These are phyloP conservation scores for Amblyraja radiata DNA, from an alignment of 2,797 vertebrate genomes.

Conservation along the genomic window DNA sequence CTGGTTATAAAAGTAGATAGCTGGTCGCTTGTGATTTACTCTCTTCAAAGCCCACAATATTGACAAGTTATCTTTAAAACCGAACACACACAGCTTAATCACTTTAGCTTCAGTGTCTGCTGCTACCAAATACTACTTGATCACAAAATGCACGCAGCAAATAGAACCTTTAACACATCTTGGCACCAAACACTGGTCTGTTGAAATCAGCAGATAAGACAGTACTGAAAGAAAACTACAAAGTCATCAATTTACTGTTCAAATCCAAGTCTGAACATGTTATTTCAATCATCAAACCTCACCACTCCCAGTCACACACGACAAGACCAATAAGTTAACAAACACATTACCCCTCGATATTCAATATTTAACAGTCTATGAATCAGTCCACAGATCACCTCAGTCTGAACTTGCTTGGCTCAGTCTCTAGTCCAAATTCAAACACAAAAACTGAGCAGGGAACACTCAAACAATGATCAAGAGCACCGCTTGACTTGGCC, in stretches of 20 bases:
- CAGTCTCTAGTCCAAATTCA: too few species aligned
- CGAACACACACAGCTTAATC: not conserved
- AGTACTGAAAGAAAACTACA: not conserved
- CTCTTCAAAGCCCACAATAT: not conserved
- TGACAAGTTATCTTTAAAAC: not conserved
- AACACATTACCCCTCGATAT: not conserved
- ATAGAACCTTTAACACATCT: not conserved
- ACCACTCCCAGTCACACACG: not conserved
- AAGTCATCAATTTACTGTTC: not conserved
- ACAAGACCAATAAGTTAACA: not conserved
- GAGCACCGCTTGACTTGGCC: too few species aligned
- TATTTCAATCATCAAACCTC: not conserved
- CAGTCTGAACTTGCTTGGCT: too few species aligned
- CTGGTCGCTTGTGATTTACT: not conserved
- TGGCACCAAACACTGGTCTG: not conserved
- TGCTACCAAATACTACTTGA: not conserved
- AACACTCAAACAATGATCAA: too few species aligned
- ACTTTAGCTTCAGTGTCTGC: not conserved
- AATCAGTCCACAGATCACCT: too few species aligned
- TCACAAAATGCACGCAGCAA: not conserved
- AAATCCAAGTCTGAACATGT: not conserved
- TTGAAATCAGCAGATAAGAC: not conserved
- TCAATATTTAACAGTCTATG: too few species aligned
- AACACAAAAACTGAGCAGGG: too few species aligned
- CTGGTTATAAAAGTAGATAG: not conserved